phyloP scores from a whole-genome alignment of 2,113 vertebrate genomes.

The Mastomys natalensis region DNA sequence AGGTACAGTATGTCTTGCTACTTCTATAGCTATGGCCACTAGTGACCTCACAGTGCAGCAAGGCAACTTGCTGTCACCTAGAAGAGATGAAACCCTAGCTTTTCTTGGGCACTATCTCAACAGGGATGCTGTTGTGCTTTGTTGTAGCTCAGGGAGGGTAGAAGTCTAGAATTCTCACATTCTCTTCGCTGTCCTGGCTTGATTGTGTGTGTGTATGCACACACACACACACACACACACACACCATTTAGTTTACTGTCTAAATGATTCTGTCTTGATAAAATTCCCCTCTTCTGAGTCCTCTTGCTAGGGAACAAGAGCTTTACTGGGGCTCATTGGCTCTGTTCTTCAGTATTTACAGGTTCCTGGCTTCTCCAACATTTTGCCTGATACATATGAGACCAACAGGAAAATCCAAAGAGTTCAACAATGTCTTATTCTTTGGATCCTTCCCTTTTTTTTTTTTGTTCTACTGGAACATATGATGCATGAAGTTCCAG shows the following conservation, averaged over 20 bases:
- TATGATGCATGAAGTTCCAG: not conserved
- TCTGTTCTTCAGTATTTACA: not conserved
- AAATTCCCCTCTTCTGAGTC: not conserved
- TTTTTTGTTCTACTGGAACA: not conserved
- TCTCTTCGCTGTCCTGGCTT: not conserved
- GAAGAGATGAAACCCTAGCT: not conserved
- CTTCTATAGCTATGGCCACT: not conserved
- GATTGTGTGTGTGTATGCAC: not conserved
- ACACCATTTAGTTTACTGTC: not conserved
- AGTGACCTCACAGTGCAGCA: not conserved
- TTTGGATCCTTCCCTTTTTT: not conserved
- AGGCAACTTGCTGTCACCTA: not conserved
- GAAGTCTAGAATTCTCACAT: not conserved
- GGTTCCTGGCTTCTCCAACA: not conserved
- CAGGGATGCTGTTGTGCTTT: not conserved
- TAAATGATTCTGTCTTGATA: not conserved
- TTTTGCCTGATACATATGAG: not conserved
- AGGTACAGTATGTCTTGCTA: not conserved
- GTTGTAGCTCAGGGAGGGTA: accelerated
- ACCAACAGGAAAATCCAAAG: not conserved
- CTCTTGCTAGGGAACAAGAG: not conserved
- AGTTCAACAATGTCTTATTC: not conserved
- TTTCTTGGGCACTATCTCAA: not conserved
- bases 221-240: no score
- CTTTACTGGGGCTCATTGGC: not conserved